Evolutionary conservation across 2,797 vertebrate genomes (phyloP).

Genomic region (Oreortyx pictus): DNA sequence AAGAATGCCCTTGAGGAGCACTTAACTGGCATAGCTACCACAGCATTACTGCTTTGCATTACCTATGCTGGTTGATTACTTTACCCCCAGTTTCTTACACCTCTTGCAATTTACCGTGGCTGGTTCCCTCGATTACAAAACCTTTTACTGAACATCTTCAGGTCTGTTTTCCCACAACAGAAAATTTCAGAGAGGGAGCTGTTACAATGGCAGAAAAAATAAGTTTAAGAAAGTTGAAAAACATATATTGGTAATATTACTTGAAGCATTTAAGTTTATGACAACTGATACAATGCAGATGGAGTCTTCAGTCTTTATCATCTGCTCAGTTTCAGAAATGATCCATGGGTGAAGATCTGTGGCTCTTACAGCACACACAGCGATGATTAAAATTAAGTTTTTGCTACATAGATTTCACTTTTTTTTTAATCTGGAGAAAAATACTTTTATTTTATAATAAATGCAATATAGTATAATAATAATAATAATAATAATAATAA

Average conservation of each 20-base stretch:
- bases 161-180: rapidly evolving
- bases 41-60: not conserved
- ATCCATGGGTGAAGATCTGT: conserved; percentile 2
- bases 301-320: not conserved
- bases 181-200: not conserved
- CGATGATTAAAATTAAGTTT: conserved; percentile 11
- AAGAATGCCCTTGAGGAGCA: not conserved
- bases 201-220: not conserved
- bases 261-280: not conserved
- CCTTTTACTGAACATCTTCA: not conserved
- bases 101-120: not conserved
- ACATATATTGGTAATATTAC: not conserved
- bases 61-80: not conserved
- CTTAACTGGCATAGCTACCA: not conserved
- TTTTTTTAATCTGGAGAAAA: not conserved
- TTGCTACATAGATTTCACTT: not conserved
- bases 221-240: not conserved
- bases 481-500: not conserved
- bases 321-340: conserved; percentile 6
- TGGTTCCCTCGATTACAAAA: not conserved
- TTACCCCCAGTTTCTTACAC: not conserved
- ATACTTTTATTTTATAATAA: not conserved
- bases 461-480: not conserved
- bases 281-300: not conserved
- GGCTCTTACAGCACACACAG: conserved; percentile 29